Percentiles rank a stretch among this genome's conserved stretches.
Evolutionary conservation across 2,797 vertebrate species (phyloP).

Genomic region (Sebastes itinus): DNA sequence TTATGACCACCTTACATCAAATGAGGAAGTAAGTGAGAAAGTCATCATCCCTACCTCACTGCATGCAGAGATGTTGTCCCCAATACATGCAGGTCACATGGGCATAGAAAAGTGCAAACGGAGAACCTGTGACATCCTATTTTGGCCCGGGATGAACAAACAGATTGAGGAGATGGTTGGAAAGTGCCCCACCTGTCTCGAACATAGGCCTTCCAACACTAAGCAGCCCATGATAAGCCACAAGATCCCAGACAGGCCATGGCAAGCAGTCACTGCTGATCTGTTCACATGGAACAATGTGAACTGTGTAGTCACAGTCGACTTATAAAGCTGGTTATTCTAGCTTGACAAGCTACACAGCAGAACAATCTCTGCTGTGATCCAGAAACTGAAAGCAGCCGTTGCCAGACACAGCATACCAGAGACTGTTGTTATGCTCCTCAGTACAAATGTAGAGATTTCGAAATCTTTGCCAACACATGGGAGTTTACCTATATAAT

Average conservation of each 20-base stretch:
- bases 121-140: neutral
- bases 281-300: neutral
- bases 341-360: neutral
- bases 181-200: neutral
- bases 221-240: neutral
- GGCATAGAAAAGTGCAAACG: neutral
- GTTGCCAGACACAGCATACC: neutral
- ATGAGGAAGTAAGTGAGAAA: conserved; percentile 6
- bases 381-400: conserved; percentile 13
- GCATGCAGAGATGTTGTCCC: neutral
- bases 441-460: neutral
- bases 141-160: neutral
- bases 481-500: neutral
- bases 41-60: conserved; percentile 9
- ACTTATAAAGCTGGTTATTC: conserved; percentile 2
- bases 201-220: neutral
- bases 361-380: neutral
- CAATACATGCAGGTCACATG: neutral
- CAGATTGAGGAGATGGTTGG: neutral
- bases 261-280: neutral
- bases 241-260: neutral
- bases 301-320: neutral
- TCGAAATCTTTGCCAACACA: neutral
- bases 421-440: neutral
- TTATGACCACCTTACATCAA: neutral